Evolutionary conservation across 2,797 vertebrate species (phyloP).

Genomic region (Uromys caudimaculatus): DNA sequence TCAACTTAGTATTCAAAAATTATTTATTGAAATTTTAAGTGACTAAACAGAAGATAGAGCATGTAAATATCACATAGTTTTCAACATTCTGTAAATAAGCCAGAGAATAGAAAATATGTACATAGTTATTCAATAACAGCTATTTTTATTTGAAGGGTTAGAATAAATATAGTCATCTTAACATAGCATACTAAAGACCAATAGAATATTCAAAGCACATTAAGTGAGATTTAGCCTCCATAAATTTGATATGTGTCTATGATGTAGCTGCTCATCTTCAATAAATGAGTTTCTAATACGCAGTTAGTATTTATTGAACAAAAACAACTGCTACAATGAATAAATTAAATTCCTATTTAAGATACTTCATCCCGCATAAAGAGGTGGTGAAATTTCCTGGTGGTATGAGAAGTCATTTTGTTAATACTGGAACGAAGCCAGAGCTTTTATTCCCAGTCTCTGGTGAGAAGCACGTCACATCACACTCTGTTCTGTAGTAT

Average conservation of each 20-base stretch:
- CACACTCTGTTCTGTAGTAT: background rate
- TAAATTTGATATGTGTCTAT: constrained; percentile 74
- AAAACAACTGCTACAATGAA: constrained; percentile 70
- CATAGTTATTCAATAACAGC: constrained; percentile 71
- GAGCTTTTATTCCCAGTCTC: background rate
- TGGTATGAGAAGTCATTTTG: background rate
- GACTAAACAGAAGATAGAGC: constrained; percentile 70
- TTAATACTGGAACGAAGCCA: background rate
- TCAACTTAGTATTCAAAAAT: constrained; percentile 77
- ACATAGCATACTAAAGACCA: constrained; percentile 70
- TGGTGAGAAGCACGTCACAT: background rate
- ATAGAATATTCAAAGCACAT: constrained; percentile 73
- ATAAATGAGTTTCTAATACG: constrained; percentile 80
- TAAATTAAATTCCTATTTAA: constrained; percentile 77
- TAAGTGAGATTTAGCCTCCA: constrained; percentile 76
- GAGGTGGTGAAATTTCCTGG: constrained; percentile 36
- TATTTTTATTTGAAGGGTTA: constrained; percentile 73
- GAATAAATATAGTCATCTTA: constrained; percentile 61
- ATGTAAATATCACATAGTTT: constrained; percentile 68
- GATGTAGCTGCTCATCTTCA: constrained; percentile 73
- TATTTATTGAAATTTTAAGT: constrained; percentile 76
- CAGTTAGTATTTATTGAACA: constrained; percentile 77
- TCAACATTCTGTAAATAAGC: constrained; percentile 77
- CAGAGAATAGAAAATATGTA: constrained; percentile 7
- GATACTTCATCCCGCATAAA: constrained; percentile 46